A percentile compares a stretch with the other conserved stretches of the same genome.
These are phyloP conservation scores for Malacoctenus gilli DNA, from an alignment of 2,797 vertebrate genomes.

Conservation along the genomic window DNA sequence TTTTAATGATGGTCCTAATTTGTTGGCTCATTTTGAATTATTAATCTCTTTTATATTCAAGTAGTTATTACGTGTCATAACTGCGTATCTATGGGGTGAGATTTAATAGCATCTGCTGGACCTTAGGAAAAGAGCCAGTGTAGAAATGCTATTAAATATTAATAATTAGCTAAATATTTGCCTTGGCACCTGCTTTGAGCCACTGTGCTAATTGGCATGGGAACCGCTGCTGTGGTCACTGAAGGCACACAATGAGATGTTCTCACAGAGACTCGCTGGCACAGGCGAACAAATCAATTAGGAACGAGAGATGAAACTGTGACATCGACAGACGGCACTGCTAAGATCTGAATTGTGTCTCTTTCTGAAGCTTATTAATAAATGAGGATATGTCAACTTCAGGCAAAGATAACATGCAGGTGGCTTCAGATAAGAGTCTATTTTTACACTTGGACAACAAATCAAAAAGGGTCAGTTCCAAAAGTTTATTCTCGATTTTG, in stretches of 20 bases:
- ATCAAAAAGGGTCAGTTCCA: no score
- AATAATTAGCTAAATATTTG: conserved; percentile 99
- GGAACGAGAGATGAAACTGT: conserved; percentile 19
- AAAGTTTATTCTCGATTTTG: no score
- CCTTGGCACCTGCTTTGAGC: conserved; percentile 90
- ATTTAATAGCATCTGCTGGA: conserved; percentile 99
- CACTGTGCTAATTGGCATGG: conserved; percentile 87
- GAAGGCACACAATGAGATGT: conserved; percentile 48
- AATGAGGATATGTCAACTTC: no score
- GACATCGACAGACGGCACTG: conserved; percentile 5
- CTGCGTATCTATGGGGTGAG: conserved; percentile 99
- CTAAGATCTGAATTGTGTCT: conserved; percentile 7
- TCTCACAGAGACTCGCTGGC: conserved; percentile 36
- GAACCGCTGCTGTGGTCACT: conserved; percentile 73
- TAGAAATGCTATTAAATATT: conserved; percentile 95
- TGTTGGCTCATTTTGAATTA: conserved; percentile 99
- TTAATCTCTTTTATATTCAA: conserved; percentile 99
- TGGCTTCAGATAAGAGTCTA: background rate
- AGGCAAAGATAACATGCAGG: background rate
- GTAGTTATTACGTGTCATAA: conserved; percentile 99
- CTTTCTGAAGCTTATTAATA: conserved; percentile 17
- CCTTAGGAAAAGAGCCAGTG: conserved; percentile 92
- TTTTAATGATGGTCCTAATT: conserved; percentile 99
- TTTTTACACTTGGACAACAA: no score
- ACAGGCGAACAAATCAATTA: conserved; percentile 62